Evolutionary conservation across 2,113 vertebrate species (phyloP).

Genomic region (Sitta europaea): DNA sequence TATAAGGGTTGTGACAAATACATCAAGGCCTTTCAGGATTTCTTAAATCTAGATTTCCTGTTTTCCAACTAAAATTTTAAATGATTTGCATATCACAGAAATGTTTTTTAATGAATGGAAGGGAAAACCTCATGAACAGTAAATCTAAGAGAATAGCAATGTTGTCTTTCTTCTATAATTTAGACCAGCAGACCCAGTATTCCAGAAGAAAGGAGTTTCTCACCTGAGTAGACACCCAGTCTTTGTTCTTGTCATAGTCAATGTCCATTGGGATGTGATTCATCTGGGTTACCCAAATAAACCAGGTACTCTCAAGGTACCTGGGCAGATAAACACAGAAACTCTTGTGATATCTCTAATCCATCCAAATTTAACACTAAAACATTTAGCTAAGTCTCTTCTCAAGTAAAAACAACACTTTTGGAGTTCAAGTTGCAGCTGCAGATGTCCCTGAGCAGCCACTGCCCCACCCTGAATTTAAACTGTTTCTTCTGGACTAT

Average conservation of each 20-base stretch:
- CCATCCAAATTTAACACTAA: neutral
- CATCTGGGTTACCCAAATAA: slow-evolving; percentile 76
- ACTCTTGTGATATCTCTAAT: neutral
- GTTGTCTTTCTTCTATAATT: fast-evolving
- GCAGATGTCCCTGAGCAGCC: neutral
- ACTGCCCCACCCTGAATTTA: neutral
- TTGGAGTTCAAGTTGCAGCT: neutral
- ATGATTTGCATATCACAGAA: neutral
- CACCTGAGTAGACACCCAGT: slow-evolving; percentile 82
- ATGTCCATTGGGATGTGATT: slow-evolving; percentile 74
- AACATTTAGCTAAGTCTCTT: neutral
- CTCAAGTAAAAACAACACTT: neutral
- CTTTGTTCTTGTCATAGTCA: slow-evolving; percentile 71
- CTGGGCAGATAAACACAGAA: slow-evolving; percentile 34
- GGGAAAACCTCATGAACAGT: neutral
- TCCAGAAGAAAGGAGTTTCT: neutral
- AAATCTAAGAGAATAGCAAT: neutral
- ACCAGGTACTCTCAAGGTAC: slow-evolving; percentile 71
- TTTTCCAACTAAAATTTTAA: neutral
- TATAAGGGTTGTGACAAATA: neutral
- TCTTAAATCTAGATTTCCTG: neutral
- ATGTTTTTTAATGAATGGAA: neutral
- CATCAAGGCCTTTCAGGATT: neutral
- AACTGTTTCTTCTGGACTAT: neutral
- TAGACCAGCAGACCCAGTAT: neutral